A percentile compares a stretch with the other conserved stretches of the same genome.
phyloP scores from a whole-genome alignment of 2,888 invertebrate species.

The Allygus modestus region DNA sequence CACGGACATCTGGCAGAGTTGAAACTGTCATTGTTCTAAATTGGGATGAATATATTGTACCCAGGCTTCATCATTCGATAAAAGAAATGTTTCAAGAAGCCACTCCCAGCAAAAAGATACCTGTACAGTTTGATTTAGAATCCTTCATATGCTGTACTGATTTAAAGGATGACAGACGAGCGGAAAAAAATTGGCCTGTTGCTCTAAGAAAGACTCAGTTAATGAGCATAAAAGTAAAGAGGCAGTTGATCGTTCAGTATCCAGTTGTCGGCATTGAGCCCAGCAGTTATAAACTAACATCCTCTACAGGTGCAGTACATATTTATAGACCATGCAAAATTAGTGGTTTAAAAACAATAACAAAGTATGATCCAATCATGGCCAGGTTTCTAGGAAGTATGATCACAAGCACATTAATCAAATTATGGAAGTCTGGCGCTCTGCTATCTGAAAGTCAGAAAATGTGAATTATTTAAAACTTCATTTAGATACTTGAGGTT shows the following conservation, averaged over 20 bases:
- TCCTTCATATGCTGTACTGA: constrained; percentile 72
- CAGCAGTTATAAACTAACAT: constrained; percentile 58
- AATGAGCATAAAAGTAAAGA: constrained; percentile 62
- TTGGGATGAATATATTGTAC: constrained; percentile 83
- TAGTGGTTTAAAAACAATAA: constrained; percentile 61
- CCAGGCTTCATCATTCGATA: constrained; percentile 78
- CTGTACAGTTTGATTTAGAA: constrained; percentile 72
- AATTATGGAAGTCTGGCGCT: constrained; percentile 67
- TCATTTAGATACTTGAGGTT: background rate
- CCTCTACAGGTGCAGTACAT: constrained; percentile 58
- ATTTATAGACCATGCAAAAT: constrained; percentile 63
- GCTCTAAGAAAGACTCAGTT: constrained; percentile 71
- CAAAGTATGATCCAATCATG: constrained; percentile 66
- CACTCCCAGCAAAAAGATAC: constrained; percentile 74
- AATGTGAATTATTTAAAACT: constrained; percentile 1
- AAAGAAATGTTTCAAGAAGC: constrained; percentile 76
- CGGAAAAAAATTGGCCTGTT: constrained; percentile 70
- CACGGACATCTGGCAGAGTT: constrained; percentile 79
- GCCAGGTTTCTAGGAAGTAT: constrained; percentile 66
- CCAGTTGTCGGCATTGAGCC: constrained; percentile 61
- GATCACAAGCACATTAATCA: constrained; percentile 67
- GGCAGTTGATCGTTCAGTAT: constrained; percentile 58
- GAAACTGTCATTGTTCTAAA: constrained; percentile 76
- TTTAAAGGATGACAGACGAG: constrained; percentile 71
- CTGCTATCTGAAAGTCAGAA: constrained; percentile 56